Base-by-base conservation (phyloP, 1,140 invertebrate genomes). In the Xylocopa sonorina region DNA sequence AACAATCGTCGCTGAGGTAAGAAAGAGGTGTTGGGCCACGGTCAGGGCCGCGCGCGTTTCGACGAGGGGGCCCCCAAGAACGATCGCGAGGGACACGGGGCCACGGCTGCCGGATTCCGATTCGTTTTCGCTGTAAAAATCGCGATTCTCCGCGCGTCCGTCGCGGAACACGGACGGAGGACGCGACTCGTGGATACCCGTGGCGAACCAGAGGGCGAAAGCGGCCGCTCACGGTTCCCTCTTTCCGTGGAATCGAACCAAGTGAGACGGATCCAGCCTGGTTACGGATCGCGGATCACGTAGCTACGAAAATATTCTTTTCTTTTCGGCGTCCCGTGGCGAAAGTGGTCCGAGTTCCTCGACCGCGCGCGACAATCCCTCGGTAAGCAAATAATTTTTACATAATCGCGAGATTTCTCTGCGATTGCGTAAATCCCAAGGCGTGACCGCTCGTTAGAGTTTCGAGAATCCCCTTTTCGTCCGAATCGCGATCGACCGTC, bases 101-200 rank as follows among this genome's bases (percentile, higher is more conserved):
- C 57, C 38, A 55, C 29, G 38, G 50, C 60, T 50, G 69, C 46
- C 48, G 34, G 34, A 5, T 2, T 46, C 66, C 73, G 81, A 83
- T 81, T 83, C 77, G 81, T 74, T 81, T 80, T 80, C 84, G 43
- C 46, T 55, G 75, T 69, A 66, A 78, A 80, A 78, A 71, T 73
- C 73, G 64, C 50, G 55, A 81, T 86, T 82, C 76, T 55, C 16
- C 55, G 34, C 78, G 82, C 75, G 76, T 86, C 34, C 66, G 18
- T n/a, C 82, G 32, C 14, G 78, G 51, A 51, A 75, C 69, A 50
- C 32, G 16, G 55, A 38, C 80, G 34, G 24, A 50, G 34, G 50
- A 51, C 32, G 48, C 68, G n/a, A 46, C 62, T 46, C 78, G 27
- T 41, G 62, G 63, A 69, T 43, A n/a, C n/a, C n/a, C n/a, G n/a